Percentiles rank a stretch among this genome's conserved stretches.
Conservation (phyloP, 1,140 invertebrate genomes). For the Portunus trituberculatus region DNA sequence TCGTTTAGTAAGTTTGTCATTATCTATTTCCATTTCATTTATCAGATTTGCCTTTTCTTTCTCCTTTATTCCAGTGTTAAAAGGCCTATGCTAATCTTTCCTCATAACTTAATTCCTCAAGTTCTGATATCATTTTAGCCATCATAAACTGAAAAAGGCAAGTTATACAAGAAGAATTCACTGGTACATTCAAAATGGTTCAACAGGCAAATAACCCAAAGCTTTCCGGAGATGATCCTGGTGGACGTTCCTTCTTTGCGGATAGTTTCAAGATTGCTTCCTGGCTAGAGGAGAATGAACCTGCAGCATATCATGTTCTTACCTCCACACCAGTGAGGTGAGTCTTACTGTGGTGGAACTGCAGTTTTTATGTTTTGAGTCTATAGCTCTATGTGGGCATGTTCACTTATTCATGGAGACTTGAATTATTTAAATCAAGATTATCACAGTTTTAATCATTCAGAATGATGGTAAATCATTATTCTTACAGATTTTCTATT, state of each 20-base stretch:
- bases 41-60: no score
- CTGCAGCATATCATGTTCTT: constrained; percentile 80
- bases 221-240: constrained; percentile 76
- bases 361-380: no score
- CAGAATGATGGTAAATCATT: not conserved
- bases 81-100: no score
- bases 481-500: constrained; percentile 74
- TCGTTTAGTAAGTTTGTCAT: no score
- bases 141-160: constrained; percentile 14
- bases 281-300: constrained; percentile 80
- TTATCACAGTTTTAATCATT: not conserved
- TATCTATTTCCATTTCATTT: no score
- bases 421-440: not conserved
- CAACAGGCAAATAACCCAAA: constrained; percentile 78
- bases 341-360: not conserved
- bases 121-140: not conserved
- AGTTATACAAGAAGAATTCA: not conserved
- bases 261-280: constrained; percentile 80
- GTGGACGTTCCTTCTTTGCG: constrained; percentile 80
- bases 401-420: not conserved
- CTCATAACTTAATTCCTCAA: no score
- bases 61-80: no score
- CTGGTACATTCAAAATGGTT: not conserved
- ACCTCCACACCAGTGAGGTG: constrained; percentile 79
- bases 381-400: no score